These are phyloP conservation scores for Lissonota sp. DNA, from an alignment of 2,888 invertebrate species.

Conservation along the genomic window DNA sequence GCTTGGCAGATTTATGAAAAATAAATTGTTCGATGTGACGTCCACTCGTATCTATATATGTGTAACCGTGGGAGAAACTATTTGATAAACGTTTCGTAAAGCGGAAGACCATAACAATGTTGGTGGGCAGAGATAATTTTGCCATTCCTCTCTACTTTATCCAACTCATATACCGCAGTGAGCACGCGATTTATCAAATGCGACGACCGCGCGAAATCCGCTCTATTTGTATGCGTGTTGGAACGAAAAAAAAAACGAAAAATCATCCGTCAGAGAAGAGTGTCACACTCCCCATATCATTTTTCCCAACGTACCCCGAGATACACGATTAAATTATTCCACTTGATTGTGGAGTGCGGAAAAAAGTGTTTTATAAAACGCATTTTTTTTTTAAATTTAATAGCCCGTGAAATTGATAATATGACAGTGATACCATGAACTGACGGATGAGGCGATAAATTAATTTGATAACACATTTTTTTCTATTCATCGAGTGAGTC, in stretches of 20 bases:
- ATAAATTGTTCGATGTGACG: not conserved
- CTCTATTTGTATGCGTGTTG: not conserved
- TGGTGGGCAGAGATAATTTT: slow-evolving; percentile 1
- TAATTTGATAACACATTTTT: too few relatives aligned
- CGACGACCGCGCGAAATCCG: not conserved
- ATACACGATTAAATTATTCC: slow-evolving; percentile 32
- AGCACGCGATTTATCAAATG: slow-evolving; percentile 23
- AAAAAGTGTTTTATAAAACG: not conserved
- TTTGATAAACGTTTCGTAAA: slow-evolving; percentile 22
- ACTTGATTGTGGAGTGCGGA: not conserved
- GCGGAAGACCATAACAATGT: slow-evolving; percentile 2
- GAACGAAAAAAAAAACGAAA: not conserved
- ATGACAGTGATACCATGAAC: too few relatives aligned
- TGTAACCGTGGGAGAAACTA: not conserved
- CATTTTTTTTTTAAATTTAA: too few relatives aligned
- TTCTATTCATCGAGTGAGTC: too few relatives aligned
- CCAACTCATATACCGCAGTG: not conserved
- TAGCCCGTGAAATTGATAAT: too few relatives aligned
- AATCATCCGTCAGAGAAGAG: not conserved
- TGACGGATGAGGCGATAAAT: too few relatives aligned
- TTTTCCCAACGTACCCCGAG: slow-evolving; percentile 5
- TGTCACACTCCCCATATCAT: slow-evolving; percentile 11
- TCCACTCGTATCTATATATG: not conserved
- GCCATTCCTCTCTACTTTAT: not conserved
- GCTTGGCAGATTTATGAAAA: slow-evolving; percentile 17